Evolutionary conservation across 2,888 invertebrate species (phyloP), one percentile per base, ranked within the genome.

Genomic region (Polyommatus icarus): DNA sequence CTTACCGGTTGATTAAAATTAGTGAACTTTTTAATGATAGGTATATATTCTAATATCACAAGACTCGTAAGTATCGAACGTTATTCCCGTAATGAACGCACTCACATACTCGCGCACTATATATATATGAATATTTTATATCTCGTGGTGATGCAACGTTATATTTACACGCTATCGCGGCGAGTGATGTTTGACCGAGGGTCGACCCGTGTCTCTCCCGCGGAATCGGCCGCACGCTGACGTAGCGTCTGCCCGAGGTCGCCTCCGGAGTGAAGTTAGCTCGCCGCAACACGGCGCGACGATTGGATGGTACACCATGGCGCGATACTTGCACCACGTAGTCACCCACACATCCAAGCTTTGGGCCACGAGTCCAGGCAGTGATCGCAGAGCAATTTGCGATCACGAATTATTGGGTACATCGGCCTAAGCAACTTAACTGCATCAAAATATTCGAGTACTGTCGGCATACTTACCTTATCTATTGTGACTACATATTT

Each of bases 261-360:
- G 67, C 29, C 6, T 29, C 15, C 67, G 67, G 29, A 29, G 67
- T 67, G 80, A 80, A 81, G 84, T 82, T 81, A 82, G 82, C 77
- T 76, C 32, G 24, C 40, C 15, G 40, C 46, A 46, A 71, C 79
- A 78, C 80, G 76, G 50, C 59, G 76, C 80, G 79, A 76, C 79
- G 90, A 93, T 93, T 92, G 93, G 93, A 87, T 83, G 84, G 80
- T 84, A 80, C 80, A 84, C 67, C 15, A 89, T 93, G 91, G 93
- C 93, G 93, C 91, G 92, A 93, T 91, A 82, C 83, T 85, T 83
- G 84, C 85, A 88, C 88, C 91, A 92, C 92, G 91, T 91, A 24
- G 20, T 50, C 91, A 91, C 86, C 81, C 84, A 83, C 78, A 82
- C 82, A 67, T 29, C 29, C 67, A 67, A 67, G 29, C 24, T 67